phyloP scores from a whole-genome alignment of 2,888 invertebrate genomes.

The Andrena chrysosceles region DNA sequence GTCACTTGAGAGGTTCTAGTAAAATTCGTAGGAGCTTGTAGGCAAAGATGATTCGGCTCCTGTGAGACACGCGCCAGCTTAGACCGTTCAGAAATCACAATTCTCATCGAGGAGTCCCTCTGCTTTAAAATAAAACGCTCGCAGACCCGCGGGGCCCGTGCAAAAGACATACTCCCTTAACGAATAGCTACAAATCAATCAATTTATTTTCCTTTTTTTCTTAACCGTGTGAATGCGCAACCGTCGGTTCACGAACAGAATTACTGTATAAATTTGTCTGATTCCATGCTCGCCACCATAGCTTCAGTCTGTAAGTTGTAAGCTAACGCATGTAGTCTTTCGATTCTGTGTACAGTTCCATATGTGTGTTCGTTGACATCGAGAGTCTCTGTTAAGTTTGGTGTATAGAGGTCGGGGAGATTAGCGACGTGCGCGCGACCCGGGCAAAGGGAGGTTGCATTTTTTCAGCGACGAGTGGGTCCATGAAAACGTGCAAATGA shows the following conservation, averaged over 20 bases:
- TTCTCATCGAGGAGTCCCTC: not conserved
- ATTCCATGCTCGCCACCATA: slow-evolving; percentile 81
- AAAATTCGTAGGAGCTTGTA: slow-evolving; percentile 1
- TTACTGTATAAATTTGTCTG: slow-evolving; percentile 77
- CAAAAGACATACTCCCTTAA: not conserved
- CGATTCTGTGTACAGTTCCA: slow-evolving; percentile 47
- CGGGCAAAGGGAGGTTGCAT: not conserved
- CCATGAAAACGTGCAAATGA: not conserved
- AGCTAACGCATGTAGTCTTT: slow-evolving; percentile 77
- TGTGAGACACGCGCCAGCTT: not conserved
- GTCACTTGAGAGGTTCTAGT: not conserved
- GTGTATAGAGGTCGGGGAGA: not conserved
- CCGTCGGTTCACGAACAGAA: slow-evolving; percentile 64
- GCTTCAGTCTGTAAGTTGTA: slow-evolving; percentile 81
- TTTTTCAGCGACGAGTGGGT: not conserved
- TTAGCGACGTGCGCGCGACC: not conserved
- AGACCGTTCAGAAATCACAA: not conserved
- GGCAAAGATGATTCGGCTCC: not conserved
- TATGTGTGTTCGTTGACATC: slow-evolving; percentile 38
- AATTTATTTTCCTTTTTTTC: not conserved
- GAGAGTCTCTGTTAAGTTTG: slow-evolving; percentile 28
- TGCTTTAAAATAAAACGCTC: not conserved
- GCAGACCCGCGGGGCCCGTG: not conserved
- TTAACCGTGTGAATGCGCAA: slow-evolving; percentile 29
- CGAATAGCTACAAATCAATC: not conserved